A percentile compares a stretch with the other conserved stretches of the same genome.
phyloP scores from a whole-genome alignment of 1,140 invertebrate species.

The Heliconius hermathena region DNA sequence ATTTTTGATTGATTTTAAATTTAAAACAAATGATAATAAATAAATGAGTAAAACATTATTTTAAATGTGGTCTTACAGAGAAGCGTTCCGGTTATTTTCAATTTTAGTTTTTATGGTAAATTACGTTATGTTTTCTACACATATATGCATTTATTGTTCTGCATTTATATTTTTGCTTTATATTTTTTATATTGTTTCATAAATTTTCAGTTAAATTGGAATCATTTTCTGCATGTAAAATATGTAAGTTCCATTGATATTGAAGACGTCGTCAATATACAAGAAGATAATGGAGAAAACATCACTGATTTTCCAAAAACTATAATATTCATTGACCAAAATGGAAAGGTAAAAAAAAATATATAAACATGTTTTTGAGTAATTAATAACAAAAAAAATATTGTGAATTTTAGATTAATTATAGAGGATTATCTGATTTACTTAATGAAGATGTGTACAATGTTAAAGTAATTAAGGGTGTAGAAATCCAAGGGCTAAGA shows the following conservation, averaged over 20 bases:
- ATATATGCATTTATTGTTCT: too few relatives aligned
- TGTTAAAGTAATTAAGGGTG: background rate
- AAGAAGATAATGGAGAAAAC: background rate
- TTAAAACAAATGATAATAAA: too few relatives aligned
- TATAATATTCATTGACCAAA: background rate
- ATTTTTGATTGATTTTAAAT: background rate
- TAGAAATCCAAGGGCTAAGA: conserved; percentile 25
- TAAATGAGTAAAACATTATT: background rate
- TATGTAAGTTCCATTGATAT: background rate
- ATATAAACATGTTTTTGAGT: background rate
- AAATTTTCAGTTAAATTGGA: background rate
- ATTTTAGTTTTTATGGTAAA: conserved; percentile 14
- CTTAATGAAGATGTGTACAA: background rate
- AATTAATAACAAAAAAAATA: background rate
- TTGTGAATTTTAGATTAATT: background rate
- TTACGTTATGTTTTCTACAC: background rate
- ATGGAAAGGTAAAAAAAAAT: background rate
- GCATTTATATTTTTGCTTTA: background rate
- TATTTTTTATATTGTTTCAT: background rate
- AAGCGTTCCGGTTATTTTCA: background rate
- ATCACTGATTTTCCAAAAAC: background rate
- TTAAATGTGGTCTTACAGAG: conserved; percentile 14
- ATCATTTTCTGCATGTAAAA: background rate
- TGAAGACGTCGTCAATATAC: background rate
- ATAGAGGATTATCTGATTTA: background rate